Conservation (phyloP, 2,888 invertebrate genomes). For the Mythimna lalbum region DNA sequence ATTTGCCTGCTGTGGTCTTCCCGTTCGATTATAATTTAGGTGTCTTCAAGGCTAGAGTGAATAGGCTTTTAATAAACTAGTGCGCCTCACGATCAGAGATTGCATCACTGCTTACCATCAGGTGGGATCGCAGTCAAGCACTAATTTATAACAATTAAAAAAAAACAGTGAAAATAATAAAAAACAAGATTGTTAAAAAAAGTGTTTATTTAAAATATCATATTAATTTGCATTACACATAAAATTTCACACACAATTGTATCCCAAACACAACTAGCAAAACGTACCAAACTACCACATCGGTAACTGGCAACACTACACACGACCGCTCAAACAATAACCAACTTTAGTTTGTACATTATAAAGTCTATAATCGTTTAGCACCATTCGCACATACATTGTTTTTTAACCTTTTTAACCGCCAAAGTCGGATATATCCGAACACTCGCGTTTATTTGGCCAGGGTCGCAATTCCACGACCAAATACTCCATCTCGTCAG, state of each 20-base stretch:
- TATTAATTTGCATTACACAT: conserved; percentile 29
- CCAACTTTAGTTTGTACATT: background rate
- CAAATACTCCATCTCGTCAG: too few relatives aligned
- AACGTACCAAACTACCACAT: conserved; percentile 45
- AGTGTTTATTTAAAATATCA: conserved; percentile 52
- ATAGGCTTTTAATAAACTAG: too few relatives aligned
- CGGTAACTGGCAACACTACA: conserved; percentile 51
- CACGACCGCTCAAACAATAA: conserved; percentile 28
- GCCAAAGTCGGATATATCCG: too few relatives aligned
- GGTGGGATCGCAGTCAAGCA: too few relatives aligned
- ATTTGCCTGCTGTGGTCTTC: too few relatives aligned
- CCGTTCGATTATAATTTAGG: too few relatives aligned
- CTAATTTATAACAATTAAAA: too few relatives aligned
- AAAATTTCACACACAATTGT: conserved; percentile 33
- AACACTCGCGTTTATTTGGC: too few relatives aligned
- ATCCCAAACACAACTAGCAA: conserved; percentile 41
- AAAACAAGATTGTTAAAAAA: conserved; percentile 34
- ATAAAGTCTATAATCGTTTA: conserved; percentile 44
- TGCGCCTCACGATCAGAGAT: too few relatives aligned
- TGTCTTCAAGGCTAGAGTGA: too few relatives aligned
- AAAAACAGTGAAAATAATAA: background rate
- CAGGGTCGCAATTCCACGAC: too few relatives aligned
- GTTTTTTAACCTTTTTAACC: background rate
- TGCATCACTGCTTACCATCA: too few relatives aligned
- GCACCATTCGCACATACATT: conserved; percentile 48